Percentiles rank a stretch among this genome's conserved stretches.
Conservation (phyloP, 1,140 invertebrate species). For the Heliconius eleuchia region DNA sequence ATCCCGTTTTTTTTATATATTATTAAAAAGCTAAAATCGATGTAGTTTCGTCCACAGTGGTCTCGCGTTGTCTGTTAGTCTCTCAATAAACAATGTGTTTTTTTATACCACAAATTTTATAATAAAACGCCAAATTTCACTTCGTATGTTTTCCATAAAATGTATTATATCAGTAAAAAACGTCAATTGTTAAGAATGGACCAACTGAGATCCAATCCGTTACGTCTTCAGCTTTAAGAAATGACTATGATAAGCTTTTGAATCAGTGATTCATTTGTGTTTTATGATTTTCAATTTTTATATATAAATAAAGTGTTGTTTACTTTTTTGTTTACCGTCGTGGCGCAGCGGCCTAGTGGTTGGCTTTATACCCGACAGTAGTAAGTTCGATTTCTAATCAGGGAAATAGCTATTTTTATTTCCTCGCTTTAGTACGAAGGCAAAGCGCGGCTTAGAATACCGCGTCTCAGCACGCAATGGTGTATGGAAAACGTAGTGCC, state of each 20-base stretch:
- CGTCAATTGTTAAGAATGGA: slow-evolving; percentile 23
- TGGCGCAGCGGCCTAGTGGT: not conserved
- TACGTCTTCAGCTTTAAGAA: slow-evolving; percentile 20
- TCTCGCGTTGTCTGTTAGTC: too few species aligned
- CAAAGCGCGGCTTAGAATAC: not conserved
- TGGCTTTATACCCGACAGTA: too few species aligned
- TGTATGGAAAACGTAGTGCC: too few species aligned
- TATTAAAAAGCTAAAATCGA: too few species aligned
- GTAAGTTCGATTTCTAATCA: too few species aligned
- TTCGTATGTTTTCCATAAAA: slow-evolving; percentile 4
- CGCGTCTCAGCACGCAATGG: too few species aligned
- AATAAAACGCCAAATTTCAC: not conserved
- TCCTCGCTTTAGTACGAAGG: too few species aligned
- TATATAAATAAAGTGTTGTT: not conserved
- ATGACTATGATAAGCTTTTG: not conserved
- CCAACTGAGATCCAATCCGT: slow-evolving; percentile 23
- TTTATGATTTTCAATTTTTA: not conserved
- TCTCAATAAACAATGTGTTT: too few species aligned
- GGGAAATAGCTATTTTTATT: too few species aligned
- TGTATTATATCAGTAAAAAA: slow-evolving; percentile 21
- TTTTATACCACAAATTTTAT: too few species aligned
- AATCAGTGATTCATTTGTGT: not conserved
- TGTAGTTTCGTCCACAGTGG: too few species aligned
- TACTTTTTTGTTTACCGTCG: not conserved
- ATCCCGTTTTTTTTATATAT: too few species aligned